Percentiles rank a stretch among this genome's conserved stretches.
These are phyloP conservation scores for Alca torda DNA, from an alignment of 2,797 vertebrate species.

Conservation along the genomic window DNA sequence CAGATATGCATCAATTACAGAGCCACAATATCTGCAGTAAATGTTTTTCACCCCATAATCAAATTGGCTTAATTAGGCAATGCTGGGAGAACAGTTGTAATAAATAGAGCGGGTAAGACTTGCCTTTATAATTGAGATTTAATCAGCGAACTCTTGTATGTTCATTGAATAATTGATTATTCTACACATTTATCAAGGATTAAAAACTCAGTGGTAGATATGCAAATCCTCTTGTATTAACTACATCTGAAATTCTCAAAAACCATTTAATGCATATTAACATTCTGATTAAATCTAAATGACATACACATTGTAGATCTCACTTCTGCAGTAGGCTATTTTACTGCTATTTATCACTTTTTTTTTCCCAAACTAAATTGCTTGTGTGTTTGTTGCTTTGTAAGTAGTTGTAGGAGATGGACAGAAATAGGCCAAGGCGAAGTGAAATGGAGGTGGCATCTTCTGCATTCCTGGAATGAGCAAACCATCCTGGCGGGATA, in stretches of 20 bases:
- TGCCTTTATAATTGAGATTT: conserved; percentile 70
- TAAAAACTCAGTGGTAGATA: conserved; percentile 63
- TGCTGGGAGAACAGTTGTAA: conserved; percentile 54
- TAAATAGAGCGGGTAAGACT: conserved; percentile 55
- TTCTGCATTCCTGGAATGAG: background rate
- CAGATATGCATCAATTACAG: conserved; percentile 65
- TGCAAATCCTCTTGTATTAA: conserved; percentile 51
- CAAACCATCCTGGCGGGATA: background rate
- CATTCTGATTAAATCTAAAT: conserved; percentile 43
- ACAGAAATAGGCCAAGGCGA: background rate
- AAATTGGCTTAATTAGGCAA: conserved; percentile 69
- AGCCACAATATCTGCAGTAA: conserved; percentile 59
- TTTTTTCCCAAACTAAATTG: background rate
- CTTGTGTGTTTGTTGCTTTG: background rate
- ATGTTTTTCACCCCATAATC: conserved; percentile 64
- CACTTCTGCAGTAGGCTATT: background rate
- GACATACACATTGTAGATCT: background rate
- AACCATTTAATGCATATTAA: conserved; percentile 40
- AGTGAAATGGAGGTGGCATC: background rate
- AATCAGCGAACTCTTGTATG: conserved; percentile 56
- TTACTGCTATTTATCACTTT: background rate
- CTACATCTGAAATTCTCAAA: conserved; percentile 44
- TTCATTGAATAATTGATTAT: conserved; percentile 71
- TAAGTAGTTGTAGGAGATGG: background rate
- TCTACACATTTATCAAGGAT: conserved; percentile 66